phyloP scores from a whole-genome alignment of 2,113 vertebrate species.

The Alectura lathami region DNA sequence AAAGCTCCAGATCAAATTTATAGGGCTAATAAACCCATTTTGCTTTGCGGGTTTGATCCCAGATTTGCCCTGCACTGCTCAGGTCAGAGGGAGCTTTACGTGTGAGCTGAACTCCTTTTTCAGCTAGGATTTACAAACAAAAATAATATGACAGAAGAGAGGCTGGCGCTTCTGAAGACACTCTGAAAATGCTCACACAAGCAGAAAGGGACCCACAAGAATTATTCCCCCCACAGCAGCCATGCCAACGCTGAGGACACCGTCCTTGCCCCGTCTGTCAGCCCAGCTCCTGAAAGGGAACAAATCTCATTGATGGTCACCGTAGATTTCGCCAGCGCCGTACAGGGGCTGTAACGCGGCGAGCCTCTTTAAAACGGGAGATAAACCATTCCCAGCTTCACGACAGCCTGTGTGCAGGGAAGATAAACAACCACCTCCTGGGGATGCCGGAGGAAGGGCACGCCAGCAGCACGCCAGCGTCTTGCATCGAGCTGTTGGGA shows the following conservation, averaged over 20 bases:
- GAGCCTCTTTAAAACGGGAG: not conserved
- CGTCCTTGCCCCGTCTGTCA: conserved; percentile 5
- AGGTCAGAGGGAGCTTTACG: not conserved
- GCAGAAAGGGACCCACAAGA: not conserved
- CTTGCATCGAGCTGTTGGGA: not conserved
- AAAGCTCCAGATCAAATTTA: not conserved
- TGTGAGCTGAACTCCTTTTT: not conserved
- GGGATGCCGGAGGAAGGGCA: not conserved
- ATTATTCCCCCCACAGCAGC: not conserved
- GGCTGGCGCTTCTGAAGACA: not conserved
- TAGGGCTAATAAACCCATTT: not conserved
- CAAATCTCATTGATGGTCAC: not conserved
- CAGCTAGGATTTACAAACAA: not conserved
- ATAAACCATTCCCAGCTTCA: not conserved
- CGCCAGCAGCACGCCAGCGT: rapidly evolving
- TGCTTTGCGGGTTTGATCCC: not conserved
- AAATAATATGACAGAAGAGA: not conserved
- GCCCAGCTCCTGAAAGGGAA: not conserved
- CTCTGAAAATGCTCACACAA: not conserved
- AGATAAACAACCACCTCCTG: not conserved
- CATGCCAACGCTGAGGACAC: not conserved
- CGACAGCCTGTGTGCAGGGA: not conserved
- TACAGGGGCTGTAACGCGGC: not conserved
- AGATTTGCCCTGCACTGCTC: not conserved
- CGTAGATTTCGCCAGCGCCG: not conserved